phyloP scores from a whole-genome alignment of 2,888 invertebrate genomes.

The Netelia melanura region DNA sequence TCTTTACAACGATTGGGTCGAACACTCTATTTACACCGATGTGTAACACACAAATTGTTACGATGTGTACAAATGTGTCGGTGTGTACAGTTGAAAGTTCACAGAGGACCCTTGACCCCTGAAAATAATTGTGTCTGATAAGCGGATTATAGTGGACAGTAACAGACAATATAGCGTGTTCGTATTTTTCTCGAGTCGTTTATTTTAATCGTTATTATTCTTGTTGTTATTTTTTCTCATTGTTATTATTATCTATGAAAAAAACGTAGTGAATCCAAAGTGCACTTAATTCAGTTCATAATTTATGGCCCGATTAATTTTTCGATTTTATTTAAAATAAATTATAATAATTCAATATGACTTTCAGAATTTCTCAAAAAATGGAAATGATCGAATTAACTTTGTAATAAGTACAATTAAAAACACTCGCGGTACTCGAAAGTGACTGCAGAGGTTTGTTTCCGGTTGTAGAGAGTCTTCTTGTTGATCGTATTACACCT shows the following conservation, averaged over 20 bases:
- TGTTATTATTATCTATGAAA: too few species aligned
- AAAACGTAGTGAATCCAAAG: too few species aligned
- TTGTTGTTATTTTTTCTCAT: background rate
- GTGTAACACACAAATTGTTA: background rate
- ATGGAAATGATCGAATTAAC: background rate
- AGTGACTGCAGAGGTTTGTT: background rate
- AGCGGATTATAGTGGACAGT: slow-evolving; percentile 58
- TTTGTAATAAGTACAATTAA: background rate
- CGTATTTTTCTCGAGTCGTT: slow-evolving; percentile 2
- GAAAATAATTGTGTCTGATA: slow-evolving; percentile 62
- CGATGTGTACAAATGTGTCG: background rate
- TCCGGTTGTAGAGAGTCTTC: background rate
- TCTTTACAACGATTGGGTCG: background rate
- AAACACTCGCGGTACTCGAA: background rate
- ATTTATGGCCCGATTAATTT: too few species aligned
- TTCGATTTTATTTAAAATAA: too few species aligned
- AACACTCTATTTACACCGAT: slow-evolving; percentile 13
- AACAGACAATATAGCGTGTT: slow-evolving; percentile 45
- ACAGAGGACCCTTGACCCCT: slow-evolving; percentile 65
- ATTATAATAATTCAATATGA: too few species aligned
- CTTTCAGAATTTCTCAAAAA: background rate
- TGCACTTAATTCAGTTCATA: too few species aligned
- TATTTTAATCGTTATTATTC: background rate
- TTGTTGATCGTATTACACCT: background rate
- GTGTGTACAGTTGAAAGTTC: slow-evolving; percentile 31